A percentile compares a stretch with the other conserved stretches of the same genome.
Conservation (phyloP, 2,888 invertebrate species). For the Pardosa pseudoannulata region DNA sequence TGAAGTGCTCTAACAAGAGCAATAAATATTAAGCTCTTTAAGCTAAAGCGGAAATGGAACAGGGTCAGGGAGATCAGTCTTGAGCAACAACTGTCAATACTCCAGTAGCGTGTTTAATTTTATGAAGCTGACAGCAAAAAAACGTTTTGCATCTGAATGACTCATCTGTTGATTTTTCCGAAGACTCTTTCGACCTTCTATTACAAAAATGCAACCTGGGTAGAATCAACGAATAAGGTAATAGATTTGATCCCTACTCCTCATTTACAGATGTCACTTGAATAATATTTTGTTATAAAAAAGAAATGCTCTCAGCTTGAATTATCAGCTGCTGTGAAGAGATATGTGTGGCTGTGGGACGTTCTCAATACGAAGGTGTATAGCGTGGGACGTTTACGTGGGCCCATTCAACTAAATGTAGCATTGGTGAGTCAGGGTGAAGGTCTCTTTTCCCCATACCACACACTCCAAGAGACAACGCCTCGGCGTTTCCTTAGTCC, state of each 20-base stretch:
- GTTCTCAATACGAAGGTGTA: slow-evolving; percentile 18
- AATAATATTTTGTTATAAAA: neutral
- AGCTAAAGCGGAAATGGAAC: neutral
- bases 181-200: neutral
- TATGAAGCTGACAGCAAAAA: neutral
- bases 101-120: neutral
- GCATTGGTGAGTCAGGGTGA: slow-evolving; percentile 66
- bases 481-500: slow-evolving; percentile 17
- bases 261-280: neutral
- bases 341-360: slow-evolving; percentile 45
- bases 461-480: slow-evolving; percentile 53
- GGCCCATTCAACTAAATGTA: slow-evolving; percentile 44
- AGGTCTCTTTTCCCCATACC: slow-evolving; percentile 40
- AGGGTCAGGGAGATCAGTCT: neutral
- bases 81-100: neutral
- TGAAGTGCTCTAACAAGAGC: neutral
- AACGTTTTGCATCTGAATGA: neutral
- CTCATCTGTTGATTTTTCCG: neutral
- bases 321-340: slow-evolving; percentile 38
- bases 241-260: neutral
- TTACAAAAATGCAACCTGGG: neutral
- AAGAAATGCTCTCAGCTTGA: neutral
- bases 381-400: slow-evolving; percentile 41
- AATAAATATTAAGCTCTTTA: neutral
- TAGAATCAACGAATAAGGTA: slow-evolving; percentile 6